Conservation (phyloP, 2,888 invertebrate species). For the Diarsia rubi region DNA sequence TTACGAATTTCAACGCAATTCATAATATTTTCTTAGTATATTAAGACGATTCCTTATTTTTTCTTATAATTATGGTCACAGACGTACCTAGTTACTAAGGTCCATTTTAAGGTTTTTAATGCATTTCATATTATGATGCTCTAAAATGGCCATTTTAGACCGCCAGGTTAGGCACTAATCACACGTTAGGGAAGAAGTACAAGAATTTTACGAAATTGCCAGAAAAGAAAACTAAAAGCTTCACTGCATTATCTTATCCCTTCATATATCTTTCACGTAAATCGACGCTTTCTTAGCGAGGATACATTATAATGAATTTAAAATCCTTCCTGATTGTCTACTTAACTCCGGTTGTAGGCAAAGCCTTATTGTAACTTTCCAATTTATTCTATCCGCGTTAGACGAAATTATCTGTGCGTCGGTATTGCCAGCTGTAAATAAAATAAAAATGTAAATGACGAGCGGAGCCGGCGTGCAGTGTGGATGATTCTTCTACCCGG, state of each 20-base stretch:
- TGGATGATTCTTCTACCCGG: slow-evolving; percentile 66
- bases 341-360: slow-evolving; percentile 58
- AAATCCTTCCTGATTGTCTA: slow-evolving; percentile 62
- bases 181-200: too few relatives aligned
- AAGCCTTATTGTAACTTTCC: slow-evolving; percentile 66
- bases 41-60: too few relatives aligned
- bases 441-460: slow-evolving; percentile 77
- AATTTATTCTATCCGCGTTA: slow-evolving; percentile 68
- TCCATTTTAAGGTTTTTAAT: too few relatives aligned
- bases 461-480: slow-evolving; percentile 60
- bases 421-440: slow-evolving; percentile 73
- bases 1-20: too few relatives aligned
- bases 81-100: too few relatives aligned
- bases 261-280: slow-evolving; percentile 51
- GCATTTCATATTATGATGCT: too few relatives aligned
- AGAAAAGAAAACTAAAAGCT: slow-evolving; percentile 7
- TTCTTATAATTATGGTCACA: too few relatives aligned
- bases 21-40: too few relatives aligned
- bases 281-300: slow-evolving; percentile 35
- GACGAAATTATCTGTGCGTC: slow-evolving; percentile 68
- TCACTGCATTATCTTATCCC: slow-evolving; percentile 7
- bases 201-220: background rate
- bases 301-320: slow-evolving; percentile 57
- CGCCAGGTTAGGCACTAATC: too few relatives aligned
- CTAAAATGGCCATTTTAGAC: too few relatives aligned